Base-by-base conservation (phyloP, 2,113 vertebrate genomes). In the Hippolais icterina region DNA sequence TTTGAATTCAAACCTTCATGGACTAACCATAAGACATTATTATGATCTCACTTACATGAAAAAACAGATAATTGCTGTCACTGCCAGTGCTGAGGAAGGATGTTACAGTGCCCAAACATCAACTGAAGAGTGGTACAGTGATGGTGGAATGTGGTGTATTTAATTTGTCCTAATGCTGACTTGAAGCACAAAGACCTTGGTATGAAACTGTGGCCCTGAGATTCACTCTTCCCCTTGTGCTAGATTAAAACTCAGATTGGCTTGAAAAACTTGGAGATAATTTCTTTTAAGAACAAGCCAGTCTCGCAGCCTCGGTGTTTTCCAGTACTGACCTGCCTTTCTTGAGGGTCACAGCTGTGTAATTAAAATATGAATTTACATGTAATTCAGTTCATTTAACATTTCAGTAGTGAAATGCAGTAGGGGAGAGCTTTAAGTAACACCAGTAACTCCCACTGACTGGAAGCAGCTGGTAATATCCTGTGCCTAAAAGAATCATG, bases 1-100 rank as follows among this genome's bases (percentile, higher is more conserved):
- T 95, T 97, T 94, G 81, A 99, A 98, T 41, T 89, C 87, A 41
- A 97, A 98, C 42, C 98, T 98, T 65, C 28, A 78, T 4, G 64
- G 42, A 84, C 31, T 33, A 77, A 4, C 46, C 25, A 1, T 24
- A 59, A 78, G 44, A 76, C 44, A 25, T 66, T 24, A 52, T 29
- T 68, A 25, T 68, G 66, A 47, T 46, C 41, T 56, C 41, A 31
- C 11, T 35, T 59, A 33, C 12, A 33, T 28, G 9, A 66, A 71
- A 88, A 86, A 25, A n/a, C 68, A 63, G 42, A 33, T 31, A 85
- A 46, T 37, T 75, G 42, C 25, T 6, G 4, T 37, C 12, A 10
- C 57, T 65, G 17, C 49, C n/a, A 64, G 33, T 14, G 16, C 22
- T 84, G 37, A 60, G 59, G 35, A 35, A 79, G 37, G n/a, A n/a